Percentiles rank a stretch among this genome's conserved stretches.
Evolutionary conservation across 2,797 vertebrate species (phyloP).

Genomic region (Coracias cyanogaster): DNA sequence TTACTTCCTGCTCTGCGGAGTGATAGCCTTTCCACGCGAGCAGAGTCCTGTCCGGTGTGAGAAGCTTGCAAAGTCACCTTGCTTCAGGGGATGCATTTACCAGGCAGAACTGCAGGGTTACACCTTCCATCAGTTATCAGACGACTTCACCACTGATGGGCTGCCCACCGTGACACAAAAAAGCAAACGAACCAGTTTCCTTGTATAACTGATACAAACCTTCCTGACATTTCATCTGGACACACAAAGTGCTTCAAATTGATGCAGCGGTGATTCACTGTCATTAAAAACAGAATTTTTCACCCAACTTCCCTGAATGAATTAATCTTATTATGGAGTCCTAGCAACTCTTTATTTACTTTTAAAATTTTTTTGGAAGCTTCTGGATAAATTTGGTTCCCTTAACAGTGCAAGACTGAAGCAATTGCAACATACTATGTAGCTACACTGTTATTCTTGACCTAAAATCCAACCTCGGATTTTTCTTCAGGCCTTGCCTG

Average conservation of each 20-base stretch:
- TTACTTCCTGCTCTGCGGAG: not conserved
- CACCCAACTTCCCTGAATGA: not conserved
- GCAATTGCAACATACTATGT: not conserved
- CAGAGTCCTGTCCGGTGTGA: not conserved
- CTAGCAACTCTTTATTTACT: not conserved
- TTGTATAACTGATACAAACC: not conserved
- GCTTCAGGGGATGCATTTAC: not conserved
- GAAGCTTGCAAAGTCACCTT: not conserved
- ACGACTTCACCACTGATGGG: not conserved
- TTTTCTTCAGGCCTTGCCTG: not conserved
- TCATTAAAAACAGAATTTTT: not conserved
- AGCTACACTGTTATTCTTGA: not conserved
- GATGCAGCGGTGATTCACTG: not conserved
- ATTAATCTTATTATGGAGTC: not conserved
- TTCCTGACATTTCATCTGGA: fast-evolving
- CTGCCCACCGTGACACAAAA: not conserved
- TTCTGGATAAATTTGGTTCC: not conserved
- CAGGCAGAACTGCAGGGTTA: not conserved
- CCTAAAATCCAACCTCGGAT: not conserved
- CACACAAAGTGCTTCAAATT: not conserved
- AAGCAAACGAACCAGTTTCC: not conserved
- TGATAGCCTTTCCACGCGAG: not conserved
- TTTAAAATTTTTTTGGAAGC: not conserved
- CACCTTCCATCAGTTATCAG: not conserved
- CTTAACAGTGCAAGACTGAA: not conserved